A percentile compares a stretch with the other conserved stretches of the same genome.
These are phyloP conservation scores for Aporrectodea caliginosa DNA, from an alignment of 1,140 invertebrate genomes.

Conservation along the genomic window DNA sequence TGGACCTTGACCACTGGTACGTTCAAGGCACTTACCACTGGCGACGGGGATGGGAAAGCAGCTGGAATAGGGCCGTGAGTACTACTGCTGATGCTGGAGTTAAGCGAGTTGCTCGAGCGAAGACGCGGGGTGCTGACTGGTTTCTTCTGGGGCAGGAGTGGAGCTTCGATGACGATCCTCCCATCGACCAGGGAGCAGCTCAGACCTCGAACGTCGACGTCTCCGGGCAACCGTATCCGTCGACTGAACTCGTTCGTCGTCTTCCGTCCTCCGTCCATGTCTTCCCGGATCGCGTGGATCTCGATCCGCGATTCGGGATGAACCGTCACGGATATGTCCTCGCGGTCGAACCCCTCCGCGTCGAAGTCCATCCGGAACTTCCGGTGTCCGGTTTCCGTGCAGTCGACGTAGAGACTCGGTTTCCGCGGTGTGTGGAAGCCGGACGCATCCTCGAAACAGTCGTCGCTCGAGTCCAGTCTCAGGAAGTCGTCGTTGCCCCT, in stretches of 20 bases:
- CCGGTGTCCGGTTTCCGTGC: constrained; percentile 11
- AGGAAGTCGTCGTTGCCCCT: not conserved
- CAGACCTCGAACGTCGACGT: constrained; percentile 16
- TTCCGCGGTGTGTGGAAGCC: too few species aligned
- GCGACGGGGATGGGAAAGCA: not conserved
- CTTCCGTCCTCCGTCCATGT: constrained; percentile 16
- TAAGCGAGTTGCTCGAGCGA: not conserved
- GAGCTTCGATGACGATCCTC: constrained; percentile 20
- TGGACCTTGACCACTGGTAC: constrained; percentile 9
- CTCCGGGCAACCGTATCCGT: constrained; percentile 8
- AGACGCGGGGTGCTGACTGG: not conserved
- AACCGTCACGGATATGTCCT: constrained; percentile 23
- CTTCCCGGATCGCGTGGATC: constrained; percentile 19
- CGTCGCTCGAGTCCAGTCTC: not conserved
- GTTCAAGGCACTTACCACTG: constrained; percentile 1
- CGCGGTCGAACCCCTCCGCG: constrained; percentile 15
- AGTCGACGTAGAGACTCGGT: constrained; percentile 20
- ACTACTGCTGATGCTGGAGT: too few species aligned
- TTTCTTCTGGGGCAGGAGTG: too few species aligned
- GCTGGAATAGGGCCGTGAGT: not conserved
- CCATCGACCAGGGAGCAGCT: constrained; percentile 6
- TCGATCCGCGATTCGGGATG: constrained; percentile 1
- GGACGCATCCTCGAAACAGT: too few species aligned
- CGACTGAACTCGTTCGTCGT: constrained; percentile 30
- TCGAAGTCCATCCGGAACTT: constrained; percentile 30